These are phyloP conservation scores for Diaperis boleti DNA, from an alignment of 2,888 invertebrate genomes.

Conservation along the genomic window DNA sequence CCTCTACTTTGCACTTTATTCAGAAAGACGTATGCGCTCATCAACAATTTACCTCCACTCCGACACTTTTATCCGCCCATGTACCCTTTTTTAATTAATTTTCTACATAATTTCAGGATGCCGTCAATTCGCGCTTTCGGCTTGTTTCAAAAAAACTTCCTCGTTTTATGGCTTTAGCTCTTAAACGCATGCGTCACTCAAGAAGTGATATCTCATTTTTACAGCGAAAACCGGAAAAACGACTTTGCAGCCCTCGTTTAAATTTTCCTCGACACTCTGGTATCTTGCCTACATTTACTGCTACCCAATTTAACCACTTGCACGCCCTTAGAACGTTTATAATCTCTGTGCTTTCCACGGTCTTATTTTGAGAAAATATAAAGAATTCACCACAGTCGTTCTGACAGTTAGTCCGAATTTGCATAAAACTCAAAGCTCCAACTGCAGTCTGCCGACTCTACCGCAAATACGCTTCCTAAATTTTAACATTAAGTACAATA, in stretches of 20 bases:
- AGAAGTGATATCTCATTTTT: background rate
- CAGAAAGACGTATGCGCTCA: slow-evolving; percentile 9
- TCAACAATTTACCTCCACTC: background rate
- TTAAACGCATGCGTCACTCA: background rate
- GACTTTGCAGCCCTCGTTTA: background rate
- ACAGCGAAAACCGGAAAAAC: background rate
- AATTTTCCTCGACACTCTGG: background rate
- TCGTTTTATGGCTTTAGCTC: background rate
- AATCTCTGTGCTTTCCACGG: slow-evolving; percentile 6
- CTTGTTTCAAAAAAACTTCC: background rate
- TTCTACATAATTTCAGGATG: background rate
- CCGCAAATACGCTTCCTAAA: slow-evolving; percentile 10
- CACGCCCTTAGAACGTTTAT: slow-evolving; percentile 6
- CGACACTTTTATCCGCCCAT: background rate
- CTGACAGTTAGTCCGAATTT: slow-evolving; percentile 14
- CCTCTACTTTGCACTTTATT: slow-evolving; percentile 16
- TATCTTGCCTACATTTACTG: background rate
- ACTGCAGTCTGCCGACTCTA: slow-evolving; percentile 5
- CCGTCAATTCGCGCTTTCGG: background rate
- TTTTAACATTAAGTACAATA: slow-evolving; percentile 2
- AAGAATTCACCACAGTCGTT: slow-evolving; percentile 6
- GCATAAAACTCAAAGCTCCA: slow-evolving; percentile 21
- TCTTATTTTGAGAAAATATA: slow-evolving; percentile 11
- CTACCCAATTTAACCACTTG: slow-evolving; percentile 1
- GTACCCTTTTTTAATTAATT: background rate